phyloP scores from a whole-genome alignment of 2,113 vertebrate species.

The Chelonoidis abingdonii region DNA sequence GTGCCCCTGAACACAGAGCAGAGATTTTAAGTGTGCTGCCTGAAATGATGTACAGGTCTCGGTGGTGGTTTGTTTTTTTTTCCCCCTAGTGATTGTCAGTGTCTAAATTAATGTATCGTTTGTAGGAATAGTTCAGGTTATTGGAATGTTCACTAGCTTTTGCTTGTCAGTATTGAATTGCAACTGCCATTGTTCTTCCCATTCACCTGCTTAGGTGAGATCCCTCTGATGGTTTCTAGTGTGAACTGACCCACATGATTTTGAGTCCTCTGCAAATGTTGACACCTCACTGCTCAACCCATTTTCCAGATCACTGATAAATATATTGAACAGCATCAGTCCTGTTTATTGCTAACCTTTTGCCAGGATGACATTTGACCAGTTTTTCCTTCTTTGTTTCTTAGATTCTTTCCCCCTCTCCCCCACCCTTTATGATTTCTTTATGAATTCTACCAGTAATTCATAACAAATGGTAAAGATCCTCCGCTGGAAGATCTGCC shows the following conservation, averaged over 20 bases:
- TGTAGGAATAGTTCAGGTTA: not conserved
- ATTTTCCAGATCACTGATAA: not conserved
- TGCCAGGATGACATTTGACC: not conserved
- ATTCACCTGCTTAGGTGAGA: not conserved
- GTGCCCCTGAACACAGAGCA: not conserved
- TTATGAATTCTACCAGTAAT: not conserved
- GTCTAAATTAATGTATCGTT: not conserved
- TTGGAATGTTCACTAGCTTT: not conserved
- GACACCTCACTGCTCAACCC: not conserved
- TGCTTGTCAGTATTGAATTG: not conserved
- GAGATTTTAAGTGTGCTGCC: not conserved
- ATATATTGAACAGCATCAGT: not conserved
- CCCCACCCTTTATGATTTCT: not conserved
- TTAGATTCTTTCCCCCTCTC: not conserved
- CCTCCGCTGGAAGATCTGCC: not conserved
- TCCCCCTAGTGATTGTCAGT: not conserved
- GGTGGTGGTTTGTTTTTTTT: too few relatives aligned
- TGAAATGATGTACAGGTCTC: not conserved
- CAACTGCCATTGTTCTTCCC: not conserved
- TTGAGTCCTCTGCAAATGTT: not conserved
- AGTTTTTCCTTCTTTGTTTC: not conserved
- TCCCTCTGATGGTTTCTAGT: not conserved
- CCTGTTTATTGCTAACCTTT: not conserved
- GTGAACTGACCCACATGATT: not conserved
- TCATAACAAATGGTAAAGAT: not conserved